Evolutionary conservation across 2,888 invertebrate species (phyloP).

Genomic region (Standfussiana lucernea): DNA sequence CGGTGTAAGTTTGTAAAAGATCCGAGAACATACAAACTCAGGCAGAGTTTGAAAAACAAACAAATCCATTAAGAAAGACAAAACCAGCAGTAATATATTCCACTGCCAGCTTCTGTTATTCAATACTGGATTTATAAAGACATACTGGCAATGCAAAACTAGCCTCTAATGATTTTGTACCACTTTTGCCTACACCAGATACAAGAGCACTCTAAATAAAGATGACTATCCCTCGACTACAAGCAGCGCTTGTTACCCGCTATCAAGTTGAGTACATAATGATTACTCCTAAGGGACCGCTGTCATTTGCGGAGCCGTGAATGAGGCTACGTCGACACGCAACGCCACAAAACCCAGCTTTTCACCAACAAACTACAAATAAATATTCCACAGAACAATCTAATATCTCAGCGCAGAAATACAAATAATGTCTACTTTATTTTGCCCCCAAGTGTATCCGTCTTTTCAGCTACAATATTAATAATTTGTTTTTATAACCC

Average conservation of each 20-base stretch:
- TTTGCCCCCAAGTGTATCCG: slow-evolving; percentile 12
- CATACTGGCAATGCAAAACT: slow-evolving; percentile 21
- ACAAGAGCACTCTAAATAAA: slow-evolving; percentile 28
- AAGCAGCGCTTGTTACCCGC: slow-evolving; percentile 50
- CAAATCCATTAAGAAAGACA: neutral
- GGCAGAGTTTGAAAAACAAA: neutral
- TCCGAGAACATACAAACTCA: too few species aligned
- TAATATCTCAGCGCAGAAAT: slow-evolving; percentile 21
- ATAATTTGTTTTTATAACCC: slow-evolving; percentile 33
- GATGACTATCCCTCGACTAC: slow-evolving; percentile 34
- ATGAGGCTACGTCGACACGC: slow-evolving; percentile 59
- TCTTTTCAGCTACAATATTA: slow-evolving; percentile 27
- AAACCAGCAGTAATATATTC: neutral
- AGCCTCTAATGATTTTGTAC: neutral
- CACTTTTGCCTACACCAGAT: neutral
- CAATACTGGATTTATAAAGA: neutral
- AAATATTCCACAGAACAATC: slow-evolving; percentile 30
- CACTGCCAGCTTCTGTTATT: neutral
- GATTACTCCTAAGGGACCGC: slow-evolving; percentile 55
- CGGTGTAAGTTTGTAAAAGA: slow-evolving; percentile 3
- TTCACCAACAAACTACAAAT: slow-evolving; percentile 41
- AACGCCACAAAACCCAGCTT: slow-evolving; percentile 36
- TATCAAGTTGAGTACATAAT: slow-evolving; percentile 63
- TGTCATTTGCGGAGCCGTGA: slow-evolving; percentile 60
- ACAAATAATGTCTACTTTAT: slow-evolving; percentile 17